Percentiles rank a stretch among this genome's conserved stretches.
Evolutionary conservation across 2,888 invertebrate genomes (phyloP).

Genomic region (Epirrita christyi): DNA sequence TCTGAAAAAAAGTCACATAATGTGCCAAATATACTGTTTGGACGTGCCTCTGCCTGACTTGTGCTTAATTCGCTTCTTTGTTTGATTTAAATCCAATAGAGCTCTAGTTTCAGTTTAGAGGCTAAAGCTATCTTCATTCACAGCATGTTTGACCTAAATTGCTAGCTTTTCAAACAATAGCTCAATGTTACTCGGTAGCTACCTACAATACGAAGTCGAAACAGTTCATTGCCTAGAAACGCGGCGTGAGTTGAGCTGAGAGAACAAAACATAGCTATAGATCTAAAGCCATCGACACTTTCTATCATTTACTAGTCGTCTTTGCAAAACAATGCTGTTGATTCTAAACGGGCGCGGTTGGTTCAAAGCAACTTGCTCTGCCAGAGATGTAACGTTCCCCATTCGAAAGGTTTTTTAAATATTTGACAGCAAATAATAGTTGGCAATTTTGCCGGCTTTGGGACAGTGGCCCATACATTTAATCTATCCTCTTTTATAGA

Average conservation of each 20-base stretch:
- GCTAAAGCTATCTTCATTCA: conserved; percentile 3
- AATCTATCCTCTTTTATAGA: too few species aligned
- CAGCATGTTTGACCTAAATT: conserved; percentile 24
- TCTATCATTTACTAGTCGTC: conserved; percentile 7
- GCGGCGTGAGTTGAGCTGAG: conserved; percentile 2
- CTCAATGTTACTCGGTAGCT: conserved; percentile 14
- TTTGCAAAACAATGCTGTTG: conserved; percentile 14
- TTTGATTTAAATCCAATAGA: neutral
- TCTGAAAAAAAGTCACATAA: too few species aligned
- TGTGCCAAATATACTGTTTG: neutral
- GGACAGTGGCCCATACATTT: too few species aligned
- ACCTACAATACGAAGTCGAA: neutral
- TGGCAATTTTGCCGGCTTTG: too few species aligned
- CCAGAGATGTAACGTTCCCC: too few species aligned
- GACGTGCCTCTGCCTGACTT: neutral
- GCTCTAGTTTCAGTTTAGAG: neutral
- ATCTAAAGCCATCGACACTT: conserved; percentile 20
- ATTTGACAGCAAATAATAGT: too few species aligned
- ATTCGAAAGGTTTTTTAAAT: too few species aligned
- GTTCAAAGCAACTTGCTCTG: too few species aligned
- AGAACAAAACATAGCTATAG: neutral
- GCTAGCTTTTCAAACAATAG: conserved; percentile 25
- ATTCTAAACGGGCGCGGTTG: too few species aligned
- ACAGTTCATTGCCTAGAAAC: conserved; percentile 23
- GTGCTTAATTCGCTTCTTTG: neutral